A percentile compares a stretch with the other conserved stretches of the same genome.
These are phyloP conservation scores for Macrobrachium rosenbergii DNA, from an alignment of 1,140 invertebrate genomes.

Conservation along the genomic window DNA sequence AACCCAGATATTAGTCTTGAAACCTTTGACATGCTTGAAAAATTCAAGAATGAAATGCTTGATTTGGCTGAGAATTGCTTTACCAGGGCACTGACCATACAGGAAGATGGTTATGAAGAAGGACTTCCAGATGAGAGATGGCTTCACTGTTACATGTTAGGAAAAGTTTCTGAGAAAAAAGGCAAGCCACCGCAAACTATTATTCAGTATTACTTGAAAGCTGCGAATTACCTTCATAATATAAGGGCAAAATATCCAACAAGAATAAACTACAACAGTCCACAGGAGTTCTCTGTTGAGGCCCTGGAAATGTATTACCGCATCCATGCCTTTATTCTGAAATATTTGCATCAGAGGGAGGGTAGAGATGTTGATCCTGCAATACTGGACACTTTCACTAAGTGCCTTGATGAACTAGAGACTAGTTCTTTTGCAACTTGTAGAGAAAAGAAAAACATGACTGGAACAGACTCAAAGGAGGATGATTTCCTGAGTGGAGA, in stretches of 20 bases:
- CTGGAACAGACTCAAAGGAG: not conserved
- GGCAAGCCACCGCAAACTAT: slow-evolving; percentile 81
- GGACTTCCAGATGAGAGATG: slow-evolving; percentile 83
- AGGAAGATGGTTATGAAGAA: slow-evolving; percentile 71
- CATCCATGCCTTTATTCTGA: slow-evolving; percentile 86
- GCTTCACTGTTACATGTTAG: slow-evolving; percentile 93
- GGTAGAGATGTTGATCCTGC: slow-evolving; percentile 66
- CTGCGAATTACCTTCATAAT: slow-evolving; percentile 80
- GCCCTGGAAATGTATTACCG: slow-evolving; percentile 82
- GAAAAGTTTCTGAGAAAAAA: slow-evolving; percentile 89
- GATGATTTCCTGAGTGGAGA: not conserved
- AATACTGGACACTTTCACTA: slow-evolving; percentile 51
- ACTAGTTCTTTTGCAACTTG: slow-evolving; percentile 45
- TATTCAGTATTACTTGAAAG: slow-evolving; percentile 80
- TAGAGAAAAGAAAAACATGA: slow-evolving; percentile 38
- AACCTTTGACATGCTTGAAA: slow-evolving; percentile 80
- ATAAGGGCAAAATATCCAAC: slow-evolving; percentile 87
- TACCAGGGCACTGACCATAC: slow-evolving; percentile 66
- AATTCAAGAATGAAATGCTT: slow-evolving; percentile 84
- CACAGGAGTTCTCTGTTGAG: slow-evolving; percentile 88
- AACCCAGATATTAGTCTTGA: slow-evolving; percentile 82
- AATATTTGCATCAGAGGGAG: slow-evolving; percentile 82
- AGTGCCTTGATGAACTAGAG: slow-evolving; percentile 52
- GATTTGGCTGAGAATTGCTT: slow-evolving; percentile 84
- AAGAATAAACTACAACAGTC: slow-evolving; percentile 87